Conservation (phyloP, 2,888 invertebrate species). For the Lasioglossum calceatum region DNA sequence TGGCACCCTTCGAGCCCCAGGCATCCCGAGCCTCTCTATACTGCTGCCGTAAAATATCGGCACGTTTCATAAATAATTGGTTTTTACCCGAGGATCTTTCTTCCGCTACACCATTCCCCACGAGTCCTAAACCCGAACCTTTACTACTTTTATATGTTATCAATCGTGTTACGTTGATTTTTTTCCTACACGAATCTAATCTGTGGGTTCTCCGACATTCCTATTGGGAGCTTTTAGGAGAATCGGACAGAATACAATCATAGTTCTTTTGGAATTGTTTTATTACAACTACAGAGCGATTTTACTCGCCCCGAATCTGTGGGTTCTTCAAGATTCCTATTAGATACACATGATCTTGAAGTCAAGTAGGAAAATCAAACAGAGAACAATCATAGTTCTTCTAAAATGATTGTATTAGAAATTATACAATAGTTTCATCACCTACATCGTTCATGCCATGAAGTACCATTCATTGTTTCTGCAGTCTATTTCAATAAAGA, state of each 20-base stretch:
- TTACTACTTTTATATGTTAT: neutral
- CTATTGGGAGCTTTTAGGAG: no score
- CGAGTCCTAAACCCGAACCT: neutral
- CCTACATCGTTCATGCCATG: neutral
- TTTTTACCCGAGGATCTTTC: neutral
- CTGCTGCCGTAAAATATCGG: slow-evolving; percentile 80
- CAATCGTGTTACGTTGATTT: neutral
- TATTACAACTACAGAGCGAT: no score
- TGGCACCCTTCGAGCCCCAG: slow-evolving; percentile 71
- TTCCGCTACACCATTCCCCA: neutral
- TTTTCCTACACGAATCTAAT: neutral
- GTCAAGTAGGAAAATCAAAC: no score
- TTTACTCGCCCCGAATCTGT: no score
- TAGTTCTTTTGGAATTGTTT: no score
- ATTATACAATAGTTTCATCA: neutral
- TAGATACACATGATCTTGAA: no score
- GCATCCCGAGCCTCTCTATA: slow-evolving; percentile 77
- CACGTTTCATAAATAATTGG: neutral
- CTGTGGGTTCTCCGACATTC: neutral
- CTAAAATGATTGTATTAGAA: neutral
- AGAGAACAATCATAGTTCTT: no score
- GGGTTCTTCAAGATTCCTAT: no score
- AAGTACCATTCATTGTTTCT: neutral
- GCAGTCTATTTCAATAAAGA: neutral
- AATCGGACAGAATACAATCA: no score